Percentiles rank a stretch among this genome's conserved stretches.
Evolutionary conservation across 2,797 vertebrate species (phyloP).

Genomic region (Dromococcyx pavoninus): DNA sequence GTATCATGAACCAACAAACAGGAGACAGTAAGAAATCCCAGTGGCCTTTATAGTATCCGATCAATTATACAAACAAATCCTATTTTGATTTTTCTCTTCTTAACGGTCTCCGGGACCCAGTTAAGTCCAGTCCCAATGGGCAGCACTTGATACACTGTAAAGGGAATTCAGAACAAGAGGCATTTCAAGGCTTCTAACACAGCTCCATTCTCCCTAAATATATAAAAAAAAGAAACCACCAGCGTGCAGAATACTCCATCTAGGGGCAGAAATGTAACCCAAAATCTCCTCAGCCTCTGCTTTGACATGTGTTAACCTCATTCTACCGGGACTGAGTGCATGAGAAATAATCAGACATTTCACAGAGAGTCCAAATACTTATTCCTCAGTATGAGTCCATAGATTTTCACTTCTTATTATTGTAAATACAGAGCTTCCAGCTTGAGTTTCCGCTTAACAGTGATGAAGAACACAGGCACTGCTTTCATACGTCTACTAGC

Average conservation of each 20-base stretch:
- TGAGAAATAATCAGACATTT: conserved; percentile 51
- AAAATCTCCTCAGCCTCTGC: background rate
- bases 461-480: conserved; percentile 39
- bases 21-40: background rate
- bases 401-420: conserved; percentile 22
- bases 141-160: conserved; percentile 51
- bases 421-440: conserved; percentile 43
- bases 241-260: conserved; percentile 70
- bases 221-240: background rate
- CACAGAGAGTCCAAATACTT: conserved; percentile 34
- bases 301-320: conserved; percentile 33
- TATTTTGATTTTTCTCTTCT: conserved; percentile 37
- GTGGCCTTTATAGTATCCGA: background rate
- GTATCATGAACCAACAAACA: background rate
- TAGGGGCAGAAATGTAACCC: conserved; percentile 69
- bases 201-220: conserved; percentile 54
- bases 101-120: conserved; percentile 32
- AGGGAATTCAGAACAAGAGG: conserved; percentile 60
- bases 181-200: conserved; percentile 58
- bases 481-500: background rate
- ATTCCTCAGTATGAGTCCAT: background rate
- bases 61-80: background rate
- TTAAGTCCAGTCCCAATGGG: background rate
- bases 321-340: background rate
- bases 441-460: conserved; percentile 26